Conservation (phyloP, 2,797 vertebrate genomes). For the Rhinophrynus dorsalis region DNA sequence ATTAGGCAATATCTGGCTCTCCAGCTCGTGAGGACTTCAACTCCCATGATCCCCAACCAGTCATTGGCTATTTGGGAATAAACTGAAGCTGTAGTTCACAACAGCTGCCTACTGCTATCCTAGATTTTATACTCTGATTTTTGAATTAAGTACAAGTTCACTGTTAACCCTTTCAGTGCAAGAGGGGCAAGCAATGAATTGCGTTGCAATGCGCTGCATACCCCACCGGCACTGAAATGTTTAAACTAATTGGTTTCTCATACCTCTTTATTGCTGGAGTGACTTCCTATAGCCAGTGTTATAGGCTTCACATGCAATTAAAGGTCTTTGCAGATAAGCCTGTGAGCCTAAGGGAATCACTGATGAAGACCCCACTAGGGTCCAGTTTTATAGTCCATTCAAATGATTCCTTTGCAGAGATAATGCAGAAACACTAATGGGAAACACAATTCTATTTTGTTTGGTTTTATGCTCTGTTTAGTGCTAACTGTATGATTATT, state of each 20-base stretch:
- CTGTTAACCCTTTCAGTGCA: too few species aligned
- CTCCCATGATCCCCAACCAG: too few species aligned
- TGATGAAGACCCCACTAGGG: constrained; percentile 32
- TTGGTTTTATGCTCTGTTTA: constrained; percentile 42
- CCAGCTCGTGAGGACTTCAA: too few species aligned
- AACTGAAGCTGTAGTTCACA: too few species aligned
- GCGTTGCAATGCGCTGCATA: too few species aligned
- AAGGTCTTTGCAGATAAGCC: constrained; percentile 42
- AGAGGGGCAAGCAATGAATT: too few species aligned
- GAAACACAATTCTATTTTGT: constrained; percentile 35
- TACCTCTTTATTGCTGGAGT: constrained; percentile 29
- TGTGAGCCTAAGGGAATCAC: constrained; percentile 37
- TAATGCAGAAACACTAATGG: constrained; percentile 33
- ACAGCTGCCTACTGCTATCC: too few species aligned
- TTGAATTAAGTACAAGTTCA: constrained; percentile 43
- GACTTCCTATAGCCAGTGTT: constrained; percentile 37
- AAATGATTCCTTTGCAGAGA: constrained; percentile 39
- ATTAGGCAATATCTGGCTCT: too few species aligned
- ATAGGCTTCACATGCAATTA: constrained; percentile 47
- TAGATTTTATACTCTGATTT: too few species aligned
- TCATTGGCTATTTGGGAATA: too few species aligned
- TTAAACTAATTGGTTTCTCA: constrained; percentile 46
- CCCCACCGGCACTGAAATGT: too few species aligned
- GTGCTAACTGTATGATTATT: constrained; percentile 25
- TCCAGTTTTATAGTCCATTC: constrained; percentile 45